phyloP scores from a whole-genome alignment of 2,113 vertebrate genomes.

The Cryptomyrus ogoouensis region DNA sequence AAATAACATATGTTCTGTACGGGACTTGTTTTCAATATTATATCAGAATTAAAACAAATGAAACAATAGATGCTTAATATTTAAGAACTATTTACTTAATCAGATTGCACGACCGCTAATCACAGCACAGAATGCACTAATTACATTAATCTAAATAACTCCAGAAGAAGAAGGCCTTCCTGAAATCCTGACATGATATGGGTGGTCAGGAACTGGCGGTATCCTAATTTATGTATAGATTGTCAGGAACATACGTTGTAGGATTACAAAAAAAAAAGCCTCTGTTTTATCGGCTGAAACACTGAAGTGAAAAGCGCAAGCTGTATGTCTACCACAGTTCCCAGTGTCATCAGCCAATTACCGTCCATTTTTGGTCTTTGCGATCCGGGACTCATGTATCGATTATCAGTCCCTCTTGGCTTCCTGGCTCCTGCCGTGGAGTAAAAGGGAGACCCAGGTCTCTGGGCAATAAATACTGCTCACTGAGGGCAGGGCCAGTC shows the following conservation, averaged over 20 bases:
- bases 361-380: background rate
- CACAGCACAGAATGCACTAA: constrained; percentile 64
- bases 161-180: background rate
- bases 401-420: background rate
- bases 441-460: background rate
- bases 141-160: background rate
- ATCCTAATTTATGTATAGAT: background rate
- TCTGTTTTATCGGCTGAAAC: background rate
- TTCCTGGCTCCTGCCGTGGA: background rate
- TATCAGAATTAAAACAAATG: constrained; percentile 36
- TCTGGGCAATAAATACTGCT: background rate
- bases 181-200: background rate
- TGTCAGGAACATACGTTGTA: background rate
- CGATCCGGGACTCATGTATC: background rate
- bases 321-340: background rate
- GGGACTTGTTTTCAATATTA: constrained; percentile 38
- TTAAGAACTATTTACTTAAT: constrained; percentile 52
- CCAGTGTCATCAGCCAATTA: background rate
- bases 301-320: background rate
- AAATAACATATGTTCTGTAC: background rate
- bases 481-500: background rate
- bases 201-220: background rate
- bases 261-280: background rate
- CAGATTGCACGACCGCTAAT: constrained; percentile 70
- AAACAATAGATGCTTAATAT: constrained; percentile 22